A percentile compares a stretch with the other conserved stretches of the same genome.
Conservation (phyloP, 1,140 invertebrate species). For the Macrobrachium rosenbergii region DNA sequence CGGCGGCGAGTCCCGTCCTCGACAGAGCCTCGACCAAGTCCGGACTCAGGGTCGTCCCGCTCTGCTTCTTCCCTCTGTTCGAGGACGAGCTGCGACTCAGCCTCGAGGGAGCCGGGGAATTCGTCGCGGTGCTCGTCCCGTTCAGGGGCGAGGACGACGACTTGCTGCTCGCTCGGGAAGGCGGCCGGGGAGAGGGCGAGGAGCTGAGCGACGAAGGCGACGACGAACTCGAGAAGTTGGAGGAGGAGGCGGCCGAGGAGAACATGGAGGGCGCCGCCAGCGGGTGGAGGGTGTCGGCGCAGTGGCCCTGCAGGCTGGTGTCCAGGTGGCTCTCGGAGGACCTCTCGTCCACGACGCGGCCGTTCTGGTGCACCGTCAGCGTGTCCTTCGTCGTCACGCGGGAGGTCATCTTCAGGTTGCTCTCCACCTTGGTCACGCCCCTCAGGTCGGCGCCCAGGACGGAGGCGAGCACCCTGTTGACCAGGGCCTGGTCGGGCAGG, state of each 20-base stretch:
- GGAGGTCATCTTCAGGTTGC: constrained; percentile 81
- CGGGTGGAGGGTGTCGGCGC: constrained; percentile 43
- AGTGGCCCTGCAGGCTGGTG: constrained; percentile 47
- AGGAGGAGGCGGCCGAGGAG: constrained; percentile 10
- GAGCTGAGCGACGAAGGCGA: constrained; percentile 35
- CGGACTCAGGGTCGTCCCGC: constrained; percentile 6
- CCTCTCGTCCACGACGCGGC: constrained; percentile 80
- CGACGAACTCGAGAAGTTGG: constrained; percentile 17
- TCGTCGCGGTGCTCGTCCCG: constrained; percentile 20
- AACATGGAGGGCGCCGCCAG: neutral
- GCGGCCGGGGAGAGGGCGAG: constrained; percentile 42
- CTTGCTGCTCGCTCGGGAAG: constrained; percentile 54
- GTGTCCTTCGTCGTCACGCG: constrained; percentile 81
- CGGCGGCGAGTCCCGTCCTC: constrained; percentile 12
- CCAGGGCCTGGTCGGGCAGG: constrained; percentile 78
- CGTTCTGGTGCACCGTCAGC: constrained; percentile 79
- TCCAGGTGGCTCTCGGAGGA: constrained; percentile 80
- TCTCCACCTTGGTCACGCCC: constrained; percentile 73
- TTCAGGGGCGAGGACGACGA: constrained; percentile 45
- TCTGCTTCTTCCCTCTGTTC: constrained; percentile 7
- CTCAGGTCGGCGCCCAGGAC: constrained; percentile 58
- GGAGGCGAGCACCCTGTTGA: constrained; percentile 78
- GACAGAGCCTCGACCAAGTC: constrained; percentile 50
- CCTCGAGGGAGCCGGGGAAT: constrained; percentile 14
- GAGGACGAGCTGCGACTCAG: constrained; percentile 40